Conservation (phyloP, 2,888 invertebrate genomes). For the Drosophila sordidula region DNA sequence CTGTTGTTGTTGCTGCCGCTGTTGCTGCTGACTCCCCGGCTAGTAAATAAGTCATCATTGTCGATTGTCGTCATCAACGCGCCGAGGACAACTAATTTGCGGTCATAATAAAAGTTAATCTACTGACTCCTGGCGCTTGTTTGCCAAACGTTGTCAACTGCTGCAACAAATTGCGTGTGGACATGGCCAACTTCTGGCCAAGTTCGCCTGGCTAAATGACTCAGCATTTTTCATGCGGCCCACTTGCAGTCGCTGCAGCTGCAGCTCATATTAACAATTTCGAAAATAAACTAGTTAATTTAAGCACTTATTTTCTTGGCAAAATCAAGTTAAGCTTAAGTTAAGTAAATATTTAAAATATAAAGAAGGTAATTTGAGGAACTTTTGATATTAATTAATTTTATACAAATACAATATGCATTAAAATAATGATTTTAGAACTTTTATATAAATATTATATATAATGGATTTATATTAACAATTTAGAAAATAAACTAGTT, state of each 20-base stretch:
- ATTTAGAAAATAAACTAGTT: not conserved
- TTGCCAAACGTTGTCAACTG: constrained; percentile 33
- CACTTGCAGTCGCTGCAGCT: not conserved
- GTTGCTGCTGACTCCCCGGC: constrained; percentile 26
- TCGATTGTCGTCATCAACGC: constrained; percentile 80
- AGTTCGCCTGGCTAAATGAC: constrained; percentile 4
- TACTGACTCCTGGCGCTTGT: constrained; percentile 72
- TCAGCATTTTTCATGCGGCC: constrained; percentile 5
- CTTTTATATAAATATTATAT: too few species aligned
- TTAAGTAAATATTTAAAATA: too few species aligned
- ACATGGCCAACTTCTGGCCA: constrained; percentile 15
- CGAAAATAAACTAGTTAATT: not conserved
- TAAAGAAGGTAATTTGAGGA: too few species aligned
- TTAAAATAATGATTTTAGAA: too few species aligned
- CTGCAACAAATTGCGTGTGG: constrained; percentile 54
- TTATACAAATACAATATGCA: too few species aligned
- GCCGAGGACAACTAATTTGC: constrained; percentile 83
- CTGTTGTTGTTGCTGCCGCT: constrained; percentile 29
- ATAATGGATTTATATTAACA: too few species aligned
- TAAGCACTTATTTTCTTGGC: not conserved
- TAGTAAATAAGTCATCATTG: constrained; percentile 81
- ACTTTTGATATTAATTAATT: too few species aligned
- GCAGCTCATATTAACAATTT: constrained; percentile 6
- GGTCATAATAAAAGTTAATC: constrained; percentile 84
- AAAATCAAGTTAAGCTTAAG: too few species aligned